Conservation (phyloP, 2,888 invertebrate species). For the Tenthredo mesomela region DNA sequence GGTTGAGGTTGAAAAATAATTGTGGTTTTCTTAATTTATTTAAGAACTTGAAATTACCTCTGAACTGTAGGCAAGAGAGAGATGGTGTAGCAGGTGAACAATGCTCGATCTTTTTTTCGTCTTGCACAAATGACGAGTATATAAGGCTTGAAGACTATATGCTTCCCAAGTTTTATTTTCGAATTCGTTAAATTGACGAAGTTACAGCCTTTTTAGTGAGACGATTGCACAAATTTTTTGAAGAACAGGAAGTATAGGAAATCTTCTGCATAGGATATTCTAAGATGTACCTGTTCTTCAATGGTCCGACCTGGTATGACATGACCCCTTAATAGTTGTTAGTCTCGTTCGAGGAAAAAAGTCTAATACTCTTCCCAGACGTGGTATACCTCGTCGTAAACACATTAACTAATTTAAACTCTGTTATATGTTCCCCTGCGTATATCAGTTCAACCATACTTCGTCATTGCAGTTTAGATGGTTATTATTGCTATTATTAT, state of each 20-base stretch:
- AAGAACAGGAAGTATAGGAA: too few species aligned
- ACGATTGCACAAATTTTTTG: too few species aligned
- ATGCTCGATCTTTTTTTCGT: too few species aligned
- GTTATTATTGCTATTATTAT: not conserved
- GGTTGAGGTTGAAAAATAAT: not conserved
- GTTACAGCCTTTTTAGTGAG: too few species aligned
- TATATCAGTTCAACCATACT: not conserved
- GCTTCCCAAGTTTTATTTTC: too few species aligned
- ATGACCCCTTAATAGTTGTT: not conserved
- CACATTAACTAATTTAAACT: conserved; percentile 20
- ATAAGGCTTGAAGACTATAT: too few species aligned
- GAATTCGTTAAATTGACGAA: too few species aligned
- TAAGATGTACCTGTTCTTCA: too few species aligned
- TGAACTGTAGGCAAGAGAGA: not conserved
- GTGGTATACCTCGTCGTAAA: not conserved
- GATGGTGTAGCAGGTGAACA: too few species aligned
- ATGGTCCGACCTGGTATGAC: too few species aligned
- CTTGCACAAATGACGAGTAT: too few species aligned
- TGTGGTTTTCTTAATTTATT: not conserved
- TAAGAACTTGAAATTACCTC: not conserved
- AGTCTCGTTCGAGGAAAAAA: not conserved
- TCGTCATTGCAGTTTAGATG: not conserved
- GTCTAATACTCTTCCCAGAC: not conserved
- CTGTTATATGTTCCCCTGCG: not conserved
- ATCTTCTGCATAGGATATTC: too few species aligned